Evolutionary conservation across 2,797 vertebrate species (phyloP), one percentile per base, ranked within the genome.

Genomic region (Sphenodon punctatus): DNA sequence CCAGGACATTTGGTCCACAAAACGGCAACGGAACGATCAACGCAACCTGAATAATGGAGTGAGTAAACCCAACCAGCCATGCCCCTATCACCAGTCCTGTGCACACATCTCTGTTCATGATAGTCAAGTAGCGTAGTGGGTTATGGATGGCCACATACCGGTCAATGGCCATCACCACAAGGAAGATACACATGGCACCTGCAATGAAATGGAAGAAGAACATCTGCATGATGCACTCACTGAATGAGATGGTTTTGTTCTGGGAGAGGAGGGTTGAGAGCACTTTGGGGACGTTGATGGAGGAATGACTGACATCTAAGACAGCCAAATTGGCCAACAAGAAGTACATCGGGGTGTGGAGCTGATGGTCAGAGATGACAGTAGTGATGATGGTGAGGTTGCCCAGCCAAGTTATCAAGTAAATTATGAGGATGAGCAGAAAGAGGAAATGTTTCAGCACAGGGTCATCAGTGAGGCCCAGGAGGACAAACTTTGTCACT

Each of bases 401-500:
- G 6, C 87, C 87, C 10, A 73, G 43, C 10, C 86, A 25, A 5
- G 83, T 86, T 32, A 32, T 64, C 19, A 70, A 8, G 8, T 88
- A 93, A 25, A 82, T 36, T 3, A 81, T 53, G 41, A 92, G 66
- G 25, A 93, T 90, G 27, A 84, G 5, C 5, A 42, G 13, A 32
- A 89, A 87, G 39, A 92, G 75, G 17, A 89, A 25, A 19, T 72
- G 64, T 8, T 30, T 67, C 3, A 89, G 64, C 36, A 32, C 30
- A 34, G 63, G 78, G 27, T 43, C 68, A 15, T 86, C 78, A 78
- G 68, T 89, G 39, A 92, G 82, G 36, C 92, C 91, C 48, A 92
- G 32, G 42, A 93, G 82, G 70, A 90, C n/a, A 83, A 93, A 91
- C 84, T 89, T 84, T 77, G 80, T 75, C 48, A 92, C 76, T 41